Evolutionary conservation across 2,113 vertebrate genomes (phyloP), one percentile per base, ranked within the genome.

Genomic region (Myanophis thanlyinensis): DNA sequence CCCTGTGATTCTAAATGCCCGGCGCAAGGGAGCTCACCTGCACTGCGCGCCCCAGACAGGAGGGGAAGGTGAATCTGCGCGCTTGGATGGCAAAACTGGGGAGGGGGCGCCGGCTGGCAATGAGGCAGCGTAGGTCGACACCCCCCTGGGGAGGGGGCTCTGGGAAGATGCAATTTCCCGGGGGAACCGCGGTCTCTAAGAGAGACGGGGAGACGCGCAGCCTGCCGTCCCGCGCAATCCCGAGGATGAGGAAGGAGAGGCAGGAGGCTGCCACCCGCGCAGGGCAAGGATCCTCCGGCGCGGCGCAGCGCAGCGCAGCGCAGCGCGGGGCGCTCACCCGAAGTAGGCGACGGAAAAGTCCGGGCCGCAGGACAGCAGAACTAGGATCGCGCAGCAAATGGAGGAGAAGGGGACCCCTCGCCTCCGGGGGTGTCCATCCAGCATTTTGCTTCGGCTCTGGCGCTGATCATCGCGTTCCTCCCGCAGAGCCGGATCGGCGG

Each of bases 401-500:
- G 27, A 15, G 44, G 7, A 23, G 89, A 6, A 98, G 49, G 20
- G 44, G 98, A 98, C 98, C 98, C 98, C 98, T 98, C 98, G 98
- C 98, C 98, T 98, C 97, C 98, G 98, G 97, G 98, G 98, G 98
- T 98, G 98, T 98, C 98, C 98, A 98, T 98, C 98, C 98, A 98
- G 98, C 98, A 99, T 98, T 98, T 98, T 98, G 98, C 98, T 98
- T 97, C 98, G 97, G 97, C 98, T 97, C 98, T 97, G 97, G 98
- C 97, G 98, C 98, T 98, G 98, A 98, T 98, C 98, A 99, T 99
- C 97, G 98, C 98, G 98, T 98, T 98, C 97, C 98, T 35, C 89
- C 97, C 98, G 97, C 94, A 97, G 98, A 98, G 97, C 97, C 97
- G 98, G 98, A 97, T 97, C 96, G 96, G n/a, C 67, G 35, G 35